phyloP scores from a whole-genome alignment of 1,140 invertebrate species.

The Zaprionus camerounensis region DNA sequence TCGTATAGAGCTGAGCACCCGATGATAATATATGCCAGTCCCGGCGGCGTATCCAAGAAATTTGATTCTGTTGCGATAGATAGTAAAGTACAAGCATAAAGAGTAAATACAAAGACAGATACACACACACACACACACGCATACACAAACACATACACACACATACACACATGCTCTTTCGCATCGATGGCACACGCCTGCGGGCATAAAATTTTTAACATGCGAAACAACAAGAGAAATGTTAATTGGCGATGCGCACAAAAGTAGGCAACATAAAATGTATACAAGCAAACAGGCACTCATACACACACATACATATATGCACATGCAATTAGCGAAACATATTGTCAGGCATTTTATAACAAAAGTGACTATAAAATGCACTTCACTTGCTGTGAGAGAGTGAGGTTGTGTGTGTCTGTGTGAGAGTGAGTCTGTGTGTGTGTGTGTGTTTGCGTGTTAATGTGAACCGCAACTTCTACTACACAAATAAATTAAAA shows the following conservation, averaged over 20 bases:
- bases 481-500: slow-evolving; percentile 52
- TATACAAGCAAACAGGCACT: neutral
- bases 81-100: neutral
- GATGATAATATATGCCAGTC: slow-evolving; percentile 97
- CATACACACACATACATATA: neutral
- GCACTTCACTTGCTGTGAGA: slow-evolving; percentile 28
- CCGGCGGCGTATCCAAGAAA: slow-evolving; percentile 94
- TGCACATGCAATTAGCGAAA: slow-evolving; percentile 61
- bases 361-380: slow-evolving; percentile 56
- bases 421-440: slow-evolving; percentile 2
- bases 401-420: slow-evolving; percentile 1
- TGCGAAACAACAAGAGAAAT: slow-evolving; percentile 26
- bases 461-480: slow-evolving; percentile 9
- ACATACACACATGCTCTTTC: neutral
- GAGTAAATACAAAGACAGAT: slow-evolving; percentile 29
- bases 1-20: slow-evolving; percentile 94
- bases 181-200: slow-evolving; percentile 16
- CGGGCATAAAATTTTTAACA: slow-evolving; percentile 14
- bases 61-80: slow-evolving; percentile 86
- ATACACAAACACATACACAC: neutral
- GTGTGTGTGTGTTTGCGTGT: slow-evolving; percentile 18
- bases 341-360: slow-evolving; percentile 46
- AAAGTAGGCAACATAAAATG: slow-evolving; percentile 49
- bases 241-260: slow-evolving; percentile 41
- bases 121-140: neutral